Evolutionary conservation across 2,797 vertebrate genomes (phyloP), one percentile per base, ranked within the genome.

Genomic region (Glossophaga mutica): DNA sequence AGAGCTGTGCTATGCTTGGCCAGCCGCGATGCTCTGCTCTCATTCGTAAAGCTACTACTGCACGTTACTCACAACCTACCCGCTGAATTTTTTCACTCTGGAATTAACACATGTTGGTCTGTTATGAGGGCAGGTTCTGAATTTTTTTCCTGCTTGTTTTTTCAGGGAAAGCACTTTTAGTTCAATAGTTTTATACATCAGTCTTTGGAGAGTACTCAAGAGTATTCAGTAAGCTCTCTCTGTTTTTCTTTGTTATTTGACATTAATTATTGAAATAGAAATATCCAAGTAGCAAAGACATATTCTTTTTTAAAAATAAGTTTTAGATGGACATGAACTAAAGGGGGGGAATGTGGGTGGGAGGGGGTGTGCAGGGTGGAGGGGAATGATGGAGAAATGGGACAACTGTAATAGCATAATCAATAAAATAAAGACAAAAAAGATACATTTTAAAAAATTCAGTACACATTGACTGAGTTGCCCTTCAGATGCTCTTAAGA

Each of bases 101-200:
- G 70, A 92, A 83, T 74, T 32, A 87, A 24, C 44, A 29, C 29
- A n/a, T 86, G 3, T 52, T 90, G 73, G 39, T 48, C 34, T 67
- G 0, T 39, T 57, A 48, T 67, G 74, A 83, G 70, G 62, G 9
- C 46, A 77, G 42, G 14, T 39, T 91, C 46, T 39, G 14, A 77
- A 37, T 29, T 87, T 55, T 74, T 74, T 42, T 52, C 29, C 22
- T 55, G 50, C 32, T 70, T 77, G 26, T 32, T 70, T 90, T 52
- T 94, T 77, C 15, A 87, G n/a, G 32, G 46, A 65, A 96, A 84
- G 44, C 42, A 87, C 77, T 89, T 94, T 37, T 74, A 95, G 24
- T 79, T 89, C 67, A 39, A 1, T 70, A 39, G 50, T 46, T 89
- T 68, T 67, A 24, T 32, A 70, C 65, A 26, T 32, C 62, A 39